Evolutionary conservation across 2,888 invertebrate genomes (phyloP).

Genomic region (Tribolium freemani): DNA sequence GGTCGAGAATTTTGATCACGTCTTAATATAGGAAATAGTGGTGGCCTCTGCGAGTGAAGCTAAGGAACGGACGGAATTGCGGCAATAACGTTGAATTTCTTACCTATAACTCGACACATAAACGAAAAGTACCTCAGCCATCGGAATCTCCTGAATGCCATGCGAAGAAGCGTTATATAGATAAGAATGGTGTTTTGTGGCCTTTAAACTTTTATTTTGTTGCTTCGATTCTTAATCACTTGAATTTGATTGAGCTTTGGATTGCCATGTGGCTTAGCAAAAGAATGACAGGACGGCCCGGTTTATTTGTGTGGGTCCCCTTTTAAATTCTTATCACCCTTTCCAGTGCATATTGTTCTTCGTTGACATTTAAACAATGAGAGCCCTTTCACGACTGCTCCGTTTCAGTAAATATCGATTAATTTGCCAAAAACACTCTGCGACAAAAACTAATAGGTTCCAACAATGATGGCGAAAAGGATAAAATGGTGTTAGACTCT

Average conservation of each 20-base stretch:
- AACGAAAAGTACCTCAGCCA: constrained; percentile 41
- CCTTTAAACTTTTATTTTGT: neutral
- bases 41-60: constrained; percentile 29
- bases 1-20: constrained; percentile 36
- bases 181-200: constrained; percentile 33
- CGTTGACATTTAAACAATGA: constrained; percentile 54
- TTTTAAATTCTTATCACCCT: constrained; percentile 42
- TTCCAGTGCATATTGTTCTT: constrained; percentile 49
- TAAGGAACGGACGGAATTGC: constrained; percentile 45
- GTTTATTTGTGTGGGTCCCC: constrained; percentile 30
- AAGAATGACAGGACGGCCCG: constrained; percentile 5
- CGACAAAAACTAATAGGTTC: constrained; percentile 47
- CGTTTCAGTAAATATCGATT: constrained; percentile 49
- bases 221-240: neutral
- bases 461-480: constrained; percentile 31
- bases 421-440: constrained; percentile 40
- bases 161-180: constrained; percentile 38
- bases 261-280: neutral
- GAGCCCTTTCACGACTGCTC: constrained; percentile 45
- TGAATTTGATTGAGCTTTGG: neutral
- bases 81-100: constrained; percentile 45
- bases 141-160: constrained; percentile 42
- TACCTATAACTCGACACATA: constrained; percentile 44
- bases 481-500: constrained; percentile 38
- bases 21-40: constrained; percentile 36